Evolutionary conservation across 1,140 invertebrate species (phyloP), one percentile per base, ranked within the genome.

Genomic region (Dendrolimus punctatus): DNA sequence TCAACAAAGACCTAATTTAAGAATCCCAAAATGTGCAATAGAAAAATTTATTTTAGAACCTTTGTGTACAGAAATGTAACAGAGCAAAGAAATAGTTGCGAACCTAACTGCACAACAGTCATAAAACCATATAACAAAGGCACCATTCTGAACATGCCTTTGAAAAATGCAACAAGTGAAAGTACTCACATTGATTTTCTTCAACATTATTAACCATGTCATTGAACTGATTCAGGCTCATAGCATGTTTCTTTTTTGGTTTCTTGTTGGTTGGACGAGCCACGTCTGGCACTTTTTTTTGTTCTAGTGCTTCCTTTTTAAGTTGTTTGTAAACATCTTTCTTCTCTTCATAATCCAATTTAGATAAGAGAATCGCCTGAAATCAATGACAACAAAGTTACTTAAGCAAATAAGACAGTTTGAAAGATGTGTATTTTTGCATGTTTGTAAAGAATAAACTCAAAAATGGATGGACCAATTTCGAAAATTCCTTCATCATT

Each of bases 151-250:
- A 23, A n/a, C 1, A 23, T 23, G 23, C 23, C 23, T 23, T 2
- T 23, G 23, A 23, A 23, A 23, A 23, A 23, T 23, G 39, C 9
- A 44, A 37, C 46, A 47, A 7, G 51, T 46, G 10, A 6, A n/a
- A 49, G 8, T 46, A 67, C 70, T 76, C 65, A 85, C 81, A 54
- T 60, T 76, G 78, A 38, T 46, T 45, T 44, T 85, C 74, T 10
- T 83, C 78, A 44, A 58, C 55, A 58, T 52, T 42, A 59, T 62
- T 71, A n/a, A 81, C 59, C 72, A 85, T 71, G 53, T 84, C 89
- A 68, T 91, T 91, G 68, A 93, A 93, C 68, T 93, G 87, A 60
- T 91, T 90, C 36, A 93, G 73, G 54, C 89, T 90, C 89, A 93
- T 91, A 0, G 90, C 87, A 81, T 91, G 91, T 55, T 90, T 90